Conservation (phyloP, 64 coral and sea anemone genomes). For the Actinia tenebrosa region DNA sequence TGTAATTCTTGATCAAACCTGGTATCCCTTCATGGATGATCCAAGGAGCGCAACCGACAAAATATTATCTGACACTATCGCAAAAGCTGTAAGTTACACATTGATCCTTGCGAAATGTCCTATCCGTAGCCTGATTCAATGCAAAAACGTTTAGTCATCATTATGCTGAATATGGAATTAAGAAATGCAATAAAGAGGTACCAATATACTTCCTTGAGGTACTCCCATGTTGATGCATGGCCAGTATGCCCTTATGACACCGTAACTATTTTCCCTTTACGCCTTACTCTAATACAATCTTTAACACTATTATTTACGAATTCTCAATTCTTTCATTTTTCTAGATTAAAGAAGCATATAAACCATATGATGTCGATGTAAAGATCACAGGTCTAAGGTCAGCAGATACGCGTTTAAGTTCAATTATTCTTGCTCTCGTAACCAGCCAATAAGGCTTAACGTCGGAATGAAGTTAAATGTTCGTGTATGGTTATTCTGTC, state of each 20-base stretch:
- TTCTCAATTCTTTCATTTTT: neutral
- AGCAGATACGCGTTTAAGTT: neutral
- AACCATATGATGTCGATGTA: neutral
- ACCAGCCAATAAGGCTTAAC: neutral
- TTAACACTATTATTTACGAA: too few species aligned
- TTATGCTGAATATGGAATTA: too few species aligned
- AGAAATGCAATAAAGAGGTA: neutral
- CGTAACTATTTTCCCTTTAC: too few species aligned
- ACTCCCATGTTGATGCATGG: neutral
- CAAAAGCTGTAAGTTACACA: constrained; percentile 24
- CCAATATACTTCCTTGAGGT: neutral
- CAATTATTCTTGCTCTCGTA: neutral
- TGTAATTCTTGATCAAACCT: constrained; percentile 39
- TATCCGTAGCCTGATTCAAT: too few species aligned
- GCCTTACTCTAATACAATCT: too few species aligned
- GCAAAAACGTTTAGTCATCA: too few species aligned
- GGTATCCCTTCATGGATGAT: constrained; percentile 59
- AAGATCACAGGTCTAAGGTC: constrained; percentile 45
- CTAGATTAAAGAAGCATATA: constrained; percentile 41
- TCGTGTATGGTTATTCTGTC: neutral
- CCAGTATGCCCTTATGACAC: too few species aligned
- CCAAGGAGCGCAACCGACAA: constrained; percentile 39
- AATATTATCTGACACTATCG: constrained; percentile 47
- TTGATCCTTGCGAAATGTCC: neutral
- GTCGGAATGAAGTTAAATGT: neutral